Conservation (phyloP, 2,113 vertebrate species). For the Desmodus rotundus region DNA sequence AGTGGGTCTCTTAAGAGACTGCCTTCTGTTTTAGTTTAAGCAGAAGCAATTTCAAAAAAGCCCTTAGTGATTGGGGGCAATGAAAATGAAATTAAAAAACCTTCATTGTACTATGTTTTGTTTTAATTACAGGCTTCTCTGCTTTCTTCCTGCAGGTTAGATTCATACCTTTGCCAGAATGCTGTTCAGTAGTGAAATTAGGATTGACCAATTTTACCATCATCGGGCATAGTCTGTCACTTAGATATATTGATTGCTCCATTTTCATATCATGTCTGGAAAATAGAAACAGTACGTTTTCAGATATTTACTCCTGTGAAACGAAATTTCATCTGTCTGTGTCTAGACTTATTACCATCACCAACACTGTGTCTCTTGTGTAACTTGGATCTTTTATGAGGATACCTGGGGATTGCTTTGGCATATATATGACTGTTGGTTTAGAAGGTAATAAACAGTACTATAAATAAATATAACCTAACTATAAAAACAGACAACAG, state of each 20-base stretch:
- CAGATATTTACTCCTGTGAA: background rate
- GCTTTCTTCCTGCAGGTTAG: background rate
- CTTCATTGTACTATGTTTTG: background rate
- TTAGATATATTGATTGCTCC: background rate
- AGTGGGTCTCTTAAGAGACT: background rate
- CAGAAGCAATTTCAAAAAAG: conserved; percentile 27
- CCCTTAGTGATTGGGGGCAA: background rate
- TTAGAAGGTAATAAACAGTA: conserved; percentile 4
- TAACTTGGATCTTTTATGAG: background rate
- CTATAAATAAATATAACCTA: conserved; percentile 26
- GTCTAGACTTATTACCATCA: background rate
- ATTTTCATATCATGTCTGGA: conserved; percentile 9
- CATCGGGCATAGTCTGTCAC: background rate
- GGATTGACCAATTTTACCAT: background rate
- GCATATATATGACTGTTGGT: background rate
- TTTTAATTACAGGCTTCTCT: background rate
- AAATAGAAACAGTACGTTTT: conserved; percentile 3
- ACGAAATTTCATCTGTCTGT: conserved; percentile 19
- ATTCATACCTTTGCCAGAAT: background rate
- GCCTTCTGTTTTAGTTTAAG: conserved; percentile 29
- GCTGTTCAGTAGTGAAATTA: background rate
- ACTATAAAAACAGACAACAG: background rate
- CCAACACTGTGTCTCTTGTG: background rate
- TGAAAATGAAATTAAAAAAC: conserved; percentile 35
- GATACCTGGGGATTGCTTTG: background rate